These are phyloP conservation scores for Helogale parvula DNA, from an alignment of 2,113 vertebrate species.

Conservation along the genomic window DNA sequence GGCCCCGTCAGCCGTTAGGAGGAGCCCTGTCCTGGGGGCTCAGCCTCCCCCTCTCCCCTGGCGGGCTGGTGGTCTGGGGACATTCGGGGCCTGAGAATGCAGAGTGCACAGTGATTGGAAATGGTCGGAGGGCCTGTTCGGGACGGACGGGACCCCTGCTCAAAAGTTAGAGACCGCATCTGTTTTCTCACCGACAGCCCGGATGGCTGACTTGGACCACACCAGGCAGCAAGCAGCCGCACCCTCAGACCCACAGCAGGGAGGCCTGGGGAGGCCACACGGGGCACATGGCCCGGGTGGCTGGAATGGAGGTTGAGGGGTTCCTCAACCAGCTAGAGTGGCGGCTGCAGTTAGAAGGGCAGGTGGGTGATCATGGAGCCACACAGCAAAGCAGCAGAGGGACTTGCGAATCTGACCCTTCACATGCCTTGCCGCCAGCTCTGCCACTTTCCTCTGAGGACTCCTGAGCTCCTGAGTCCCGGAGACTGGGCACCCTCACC, in stretches of 20 bases:
- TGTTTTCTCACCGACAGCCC: not conserved
- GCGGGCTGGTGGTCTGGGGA: not conserved
- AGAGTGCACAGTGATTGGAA: not conserved
- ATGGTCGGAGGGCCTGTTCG: not conserved
- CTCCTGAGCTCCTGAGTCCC: rapidly evolving
- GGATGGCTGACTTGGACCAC: not conserved
- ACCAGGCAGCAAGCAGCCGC: rapidly evolving
- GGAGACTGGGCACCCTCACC: rapidly evolving
- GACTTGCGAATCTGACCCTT: not conserved
- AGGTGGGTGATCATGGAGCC: no score
- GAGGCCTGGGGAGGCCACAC: not conserved
- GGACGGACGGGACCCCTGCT: not conserved
- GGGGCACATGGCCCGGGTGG: not conserved
- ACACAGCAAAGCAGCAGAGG: no score
- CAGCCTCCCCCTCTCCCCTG: not conserved
- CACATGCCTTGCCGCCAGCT: not conserved
- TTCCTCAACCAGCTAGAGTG: not conserved
- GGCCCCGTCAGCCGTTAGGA: not conserved
- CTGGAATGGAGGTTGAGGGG: not conserved
- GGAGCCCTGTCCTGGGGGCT: not conserved
- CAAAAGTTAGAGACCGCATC: not conserved
- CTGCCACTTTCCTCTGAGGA: not conserved
- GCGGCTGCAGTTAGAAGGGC: rapidly evolving
- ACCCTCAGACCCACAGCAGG: not conserved
- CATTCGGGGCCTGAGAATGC: rapidly evolving